Base-by-base conservation (phyloP, 2,888 invertebrate species). In the Torymus texanus region DNA sequence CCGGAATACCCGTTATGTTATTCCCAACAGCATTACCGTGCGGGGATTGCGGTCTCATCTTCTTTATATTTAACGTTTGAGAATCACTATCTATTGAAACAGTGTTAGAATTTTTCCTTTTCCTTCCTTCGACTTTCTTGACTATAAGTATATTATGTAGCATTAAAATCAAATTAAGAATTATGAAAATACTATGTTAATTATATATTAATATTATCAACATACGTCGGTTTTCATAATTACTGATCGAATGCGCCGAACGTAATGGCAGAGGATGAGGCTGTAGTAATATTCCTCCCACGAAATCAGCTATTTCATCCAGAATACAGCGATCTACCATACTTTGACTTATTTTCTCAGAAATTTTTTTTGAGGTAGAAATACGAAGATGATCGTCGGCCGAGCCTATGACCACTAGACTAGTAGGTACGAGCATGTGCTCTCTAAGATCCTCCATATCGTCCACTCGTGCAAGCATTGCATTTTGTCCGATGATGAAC, bases 321-420 rank as follows among this genome's bases (percentile, higher is more conserved):
- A 95, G 91, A 75, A 97, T 93, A 89, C 94, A 94, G 73, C 94
- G 92, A 86, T 97, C 96, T 0, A 95, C 95, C 92, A 96, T 94
- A 59, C 93, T 92, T 87, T 97, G 96, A 0, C 96, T 96, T 18
- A 96, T 92, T 16, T 94, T 94, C 85, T 95, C 95, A n/a, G 92
- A 91, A 84, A 93, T 92, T 82, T 94, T 93, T 87, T 95, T 95
- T 70, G 92, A 92, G 81, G 94, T 94, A 8, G 92, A 93, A 81
- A 97, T 92, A 59, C 95, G 91, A 18, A 97, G 90, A 74, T 93
- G 92, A 88, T 95, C 95, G 89, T 96, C 96, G 0, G 95, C 95
- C 56, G 95, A 94, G 24, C 96, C 96, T 16, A 97, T 94, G 14
- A 97, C 93, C 55, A 96, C 92, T 55, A 96, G 89, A 71, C 94